Base-by-base conservation (phyloP, 2,888 invertebrate genomes). In the Junonia oenone region DNA sequence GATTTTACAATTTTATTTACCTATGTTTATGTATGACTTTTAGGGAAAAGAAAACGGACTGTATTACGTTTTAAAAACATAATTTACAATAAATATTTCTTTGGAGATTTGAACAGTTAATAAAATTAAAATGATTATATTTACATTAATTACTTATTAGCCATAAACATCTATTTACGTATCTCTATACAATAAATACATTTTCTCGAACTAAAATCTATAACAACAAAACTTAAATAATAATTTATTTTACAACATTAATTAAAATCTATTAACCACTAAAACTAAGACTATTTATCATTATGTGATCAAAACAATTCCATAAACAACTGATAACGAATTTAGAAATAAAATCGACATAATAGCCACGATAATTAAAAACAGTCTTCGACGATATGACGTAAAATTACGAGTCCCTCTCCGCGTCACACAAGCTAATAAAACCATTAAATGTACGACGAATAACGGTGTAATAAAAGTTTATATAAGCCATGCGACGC, bases 401-500 rank as follows among this genome's bases (percentile, higher is more conserved):
- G 33, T n/a, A 55, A 54, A 51, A 47, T 62, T 58, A 51, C 48
- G 48, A 51, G 45, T 55, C 26, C 53, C 50, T 27, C 8, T 29
- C 27, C 22, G 35, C 11, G 33, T 45, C 17, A 33, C 43, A 47
- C 46, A 33, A 45, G 48, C 52, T 59, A 46, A 57, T 49, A 57
- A 55, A 50, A 52, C 55, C 50, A 59, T 59, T 55, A 45, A 52
- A 46, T 49, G 46, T 52, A 59, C 55, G 48, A 52, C 33, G 38
- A 14, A 49, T 46, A 14, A 49, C 38, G 19, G 31, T 13, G 31
- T 43, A 51, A 51, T 61, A 61, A 57, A 49, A 43, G 59, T 73
- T 88, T 90, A 92, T 71, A 91, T 91, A 58, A 92, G 84, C 92
- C 92, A 93, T 22, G 92, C 92, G 6, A 92, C 92, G 27, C 91